Evolutionary conservation across 2,888 invertebrate genomes (phyloP), one percentile per base, ranked within the genome.

Genomic region (Troilus luridus): DNA sequence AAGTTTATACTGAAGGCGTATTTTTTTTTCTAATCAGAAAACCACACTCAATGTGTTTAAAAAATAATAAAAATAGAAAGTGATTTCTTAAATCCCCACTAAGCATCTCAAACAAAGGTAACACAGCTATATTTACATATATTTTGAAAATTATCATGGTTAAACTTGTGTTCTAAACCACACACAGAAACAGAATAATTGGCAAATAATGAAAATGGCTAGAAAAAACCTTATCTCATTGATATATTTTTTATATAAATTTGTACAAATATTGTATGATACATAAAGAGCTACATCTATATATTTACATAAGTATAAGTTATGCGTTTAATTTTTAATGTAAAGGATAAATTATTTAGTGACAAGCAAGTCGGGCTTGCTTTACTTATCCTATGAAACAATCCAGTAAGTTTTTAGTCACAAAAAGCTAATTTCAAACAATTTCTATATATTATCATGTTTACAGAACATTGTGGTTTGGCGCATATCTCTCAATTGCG

Each of bases 281-380:
- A 77, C 72, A 77, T 77, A 77, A 24, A 77, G 41, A 41, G 17
- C 72, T 77, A 77, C 72, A 27, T 41, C 17, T 67, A 67, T 67
- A 77, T 77, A 77, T 77, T 77, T 77, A 77, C 72, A 77, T 77
- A 41, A 77, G 17, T 77, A 77, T 77, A 77, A 77, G 41, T 77
- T 77, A 77, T 41, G 41, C 17, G 19, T 77, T 41, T 27, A 17
- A 67, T 27, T 19, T 77, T 9, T 17, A 77, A 77, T 77, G 41
- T 8, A 77, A 77, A 17, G 17, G 19, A 77, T 7, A 27, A 77
- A 77, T 77, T 77, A 77, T 41, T 41, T 41, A 41, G 3, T 64
- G 64, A 11, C n/a, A 24, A 64, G n/a, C 64, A 41, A 17, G 72
- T 77, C 41, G 41, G 41, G 17, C 17, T n/a, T 41, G 41, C 41